Evolutionary conservation across 2,888 invertebrate genomes (phyloP), one percentile per base, ranked within the genome.

Genomic region (Scaptomyza cyrtandrae): DNA sequence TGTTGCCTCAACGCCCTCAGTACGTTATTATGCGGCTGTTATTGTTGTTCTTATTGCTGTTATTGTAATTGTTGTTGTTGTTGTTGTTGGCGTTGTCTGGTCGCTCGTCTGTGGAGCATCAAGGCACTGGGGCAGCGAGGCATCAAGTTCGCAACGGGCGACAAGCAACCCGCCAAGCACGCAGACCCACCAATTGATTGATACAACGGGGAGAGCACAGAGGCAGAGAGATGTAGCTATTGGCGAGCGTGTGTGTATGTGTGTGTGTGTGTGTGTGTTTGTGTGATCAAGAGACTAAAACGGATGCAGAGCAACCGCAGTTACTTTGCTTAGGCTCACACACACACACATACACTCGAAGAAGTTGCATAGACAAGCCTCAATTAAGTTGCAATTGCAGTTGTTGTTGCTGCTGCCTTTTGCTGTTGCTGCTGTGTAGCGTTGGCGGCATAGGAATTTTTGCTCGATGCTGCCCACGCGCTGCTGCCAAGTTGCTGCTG

Each of bases 51-150:
- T 29, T 64, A 59, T 56, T 58, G 63, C 27, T 65, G 71, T 29
- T 62, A 46, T 39, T 70, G 56, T 35, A 67, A 62, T 29, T 64
- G 24, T 29, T 62, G 48, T 39, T 70, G 56, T 35, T 69, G 64
- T 29, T 64, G 56, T 31, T 62, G 48, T 43, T 78, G 41, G 41
- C 41, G 16, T 65, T 76, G 75, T 71, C 62, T 71, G 67, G 74
- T 80, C 81, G 79, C 77, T 83, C 85, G 80, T 88, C 89, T 90
- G 77, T 90, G 90, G 90, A 90, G 90, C 89, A 86, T 81, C 85
- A 88, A 86, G 85, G 88, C 85, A 90, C 90, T 90, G 89, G 90
- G 90, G 88, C 90, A 90, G 87, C 90, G 89, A 89, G 90, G 81
- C 90, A 90, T 86, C 86, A 89, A 90, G 89, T 87, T 89, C 79